Evolutionary conservation across 2,797 vertebrate genomes (phyloP).

Genomic region (Vireo griseus): DNA sequence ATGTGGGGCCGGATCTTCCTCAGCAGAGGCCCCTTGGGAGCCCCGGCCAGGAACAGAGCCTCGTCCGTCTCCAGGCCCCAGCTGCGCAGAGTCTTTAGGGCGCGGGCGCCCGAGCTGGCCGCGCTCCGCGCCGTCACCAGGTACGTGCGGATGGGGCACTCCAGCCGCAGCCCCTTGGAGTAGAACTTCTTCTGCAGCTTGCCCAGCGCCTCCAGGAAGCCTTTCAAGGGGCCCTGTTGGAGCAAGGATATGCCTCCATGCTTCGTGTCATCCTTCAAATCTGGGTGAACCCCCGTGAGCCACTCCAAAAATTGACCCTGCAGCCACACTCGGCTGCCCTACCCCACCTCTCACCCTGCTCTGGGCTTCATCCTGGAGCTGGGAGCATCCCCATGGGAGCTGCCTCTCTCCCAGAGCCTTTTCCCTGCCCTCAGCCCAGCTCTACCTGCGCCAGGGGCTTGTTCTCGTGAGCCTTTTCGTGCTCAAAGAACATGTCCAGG

Average conservation of each 20-base stretch:
- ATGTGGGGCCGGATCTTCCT: constrained; percentile 96
- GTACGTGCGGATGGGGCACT: constrained; percentile 95
- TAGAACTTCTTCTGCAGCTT: constrained; percentile 98
- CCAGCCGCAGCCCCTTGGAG: constrained; percentile 87
- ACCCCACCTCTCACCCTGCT: no score
- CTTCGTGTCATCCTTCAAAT: fast-evolving
- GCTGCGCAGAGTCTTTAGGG: constrained; percentile 92
- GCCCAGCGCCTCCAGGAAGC: constrained; percentile 90
- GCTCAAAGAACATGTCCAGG: constrained; percentile 94
- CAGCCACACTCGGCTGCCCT: no score
- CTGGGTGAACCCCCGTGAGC: no score
- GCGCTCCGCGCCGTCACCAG: constrained; percentile 93
- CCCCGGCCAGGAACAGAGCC: constrained; percentile 92
- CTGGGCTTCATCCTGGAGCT: no score
- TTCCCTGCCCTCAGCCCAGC: neutral
- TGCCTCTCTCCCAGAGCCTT: neutral
- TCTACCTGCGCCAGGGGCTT: constrained; percentile 88
- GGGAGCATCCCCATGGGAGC: neutral
- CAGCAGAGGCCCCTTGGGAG: constrained; percentile 92
- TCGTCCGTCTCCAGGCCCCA: constrained; percentile 97
- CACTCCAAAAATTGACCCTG: no score
- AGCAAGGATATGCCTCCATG: neutral
- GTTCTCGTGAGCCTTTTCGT: constrained; percentile 90
- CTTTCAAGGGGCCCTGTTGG: constrained; percentile 88
- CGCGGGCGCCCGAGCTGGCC: constrained; percentile 93